A percentile compares a stretch with the other conserved stretches of the same genome.
Conservation (phyloP, 2,888 invertebrate genomes). For the Ferdinandea cuprea region DNA sequence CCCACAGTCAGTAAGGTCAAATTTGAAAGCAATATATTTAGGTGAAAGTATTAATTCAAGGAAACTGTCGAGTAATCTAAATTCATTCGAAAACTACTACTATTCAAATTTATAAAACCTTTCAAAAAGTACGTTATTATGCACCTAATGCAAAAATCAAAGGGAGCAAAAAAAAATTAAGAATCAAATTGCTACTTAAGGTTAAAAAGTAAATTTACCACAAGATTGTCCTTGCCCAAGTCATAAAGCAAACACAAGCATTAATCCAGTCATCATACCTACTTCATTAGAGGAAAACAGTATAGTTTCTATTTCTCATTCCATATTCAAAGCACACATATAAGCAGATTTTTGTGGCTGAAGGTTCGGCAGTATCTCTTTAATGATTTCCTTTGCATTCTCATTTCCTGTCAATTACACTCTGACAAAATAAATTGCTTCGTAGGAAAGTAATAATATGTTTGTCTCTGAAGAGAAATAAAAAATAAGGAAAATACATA, state of each 20-base stretch:
- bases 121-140: too few species aligned
- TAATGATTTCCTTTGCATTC: conserved; percentile 21
- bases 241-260: neutral
- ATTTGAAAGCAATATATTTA: too few species aligned
- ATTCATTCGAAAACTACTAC: too few species aligned
- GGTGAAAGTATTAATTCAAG: too few species aligned
- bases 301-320: neutral
- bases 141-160: too few species aligned
- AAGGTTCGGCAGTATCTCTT: neutral
- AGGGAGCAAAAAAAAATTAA: too few species aligned
- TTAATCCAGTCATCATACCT: neutral
- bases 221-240: neutral
- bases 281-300: neutral
- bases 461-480: neutral
- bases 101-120: too few species aligned
- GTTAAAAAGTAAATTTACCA: neutral
- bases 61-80: too few species aligned
- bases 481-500: neutral
- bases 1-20: too few species aligned
- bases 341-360: neutral
- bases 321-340: neutral
- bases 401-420: conserved; percentile 52
- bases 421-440: conserved; percentile 39
- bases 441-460: neutral
- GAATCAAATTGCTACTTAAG: too few species aligned